Evolutionary conservation across 2,113 vertebrate species (phyloP).

Genomic region (Leucosticte australis): DNA sequence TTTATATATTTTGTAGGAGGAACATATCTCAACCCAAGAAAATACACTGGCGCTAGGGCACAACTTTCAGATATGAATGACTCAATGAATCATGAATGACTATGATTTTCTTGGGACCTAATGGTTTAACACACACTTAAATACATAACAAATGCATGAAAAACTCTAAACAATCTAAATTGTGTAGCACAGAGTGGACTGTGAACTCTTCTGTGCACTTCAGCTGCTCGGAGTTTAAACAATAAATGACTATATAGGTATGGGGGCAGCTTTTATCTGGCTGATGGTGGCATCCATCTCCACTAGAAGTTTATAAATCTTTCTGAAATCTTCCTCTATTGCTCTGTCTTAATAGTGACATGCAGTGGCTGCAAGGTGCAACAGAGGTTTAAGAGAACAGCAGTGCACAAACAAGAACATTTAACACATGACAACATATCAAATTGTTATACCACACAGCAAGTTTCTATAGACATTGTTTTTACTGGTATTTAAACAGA

Average conservation of each 20-base stretch:
- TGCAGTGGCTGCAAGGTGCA: slow-evolving; percentile 15
- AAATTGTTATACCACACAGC: not conserved
- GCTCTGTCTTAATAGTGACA: slow-evolving; percentile 39
- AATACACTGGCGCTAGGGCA: slow-evolving; percentile 36
- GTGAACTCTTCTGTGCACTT: slow-evolving; percentile 7
- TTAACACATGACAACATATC: not conserved
- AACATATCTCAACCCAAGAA: slow-evolving; percentile 66
- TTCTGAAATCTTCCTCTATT: slow-evolving; percentile 14
- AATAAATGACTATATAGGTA: not conserved
- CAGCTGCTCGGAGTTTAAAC: slow-evolving; percentile 25
- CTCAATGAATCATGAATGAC: slow-evolving; percentile 73
- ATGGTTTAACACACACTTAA: slow-evolving; percentile 69
- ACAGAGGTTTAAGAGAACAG: not conserved
- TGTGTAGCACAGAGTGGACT: not conserved
- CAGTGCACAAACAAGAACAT: not conserved
- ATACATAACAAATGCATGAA: slow-evolving; percentile 55
- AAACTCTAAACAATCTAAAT: slow-evolving; percentile 26
- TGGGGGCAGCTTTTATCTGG: not conserved
- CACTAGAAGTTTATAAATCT: slow-evolving; percentile 11
- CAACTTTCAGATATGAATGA: slow-evolving; percentile 71
- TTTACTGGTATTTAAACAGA: not conserved
- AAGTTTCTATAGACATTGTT: not conserved
- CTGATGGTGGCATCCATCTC: not conserved
- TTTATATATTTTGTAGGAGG: slow-evolving; percentile 72
- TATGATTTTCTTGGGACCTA: slow-evolving; percentile 63